Base-by-base conservation (phyloP, 2,113 vertebrate species). In the Amblyornis subalaris region DNA sequence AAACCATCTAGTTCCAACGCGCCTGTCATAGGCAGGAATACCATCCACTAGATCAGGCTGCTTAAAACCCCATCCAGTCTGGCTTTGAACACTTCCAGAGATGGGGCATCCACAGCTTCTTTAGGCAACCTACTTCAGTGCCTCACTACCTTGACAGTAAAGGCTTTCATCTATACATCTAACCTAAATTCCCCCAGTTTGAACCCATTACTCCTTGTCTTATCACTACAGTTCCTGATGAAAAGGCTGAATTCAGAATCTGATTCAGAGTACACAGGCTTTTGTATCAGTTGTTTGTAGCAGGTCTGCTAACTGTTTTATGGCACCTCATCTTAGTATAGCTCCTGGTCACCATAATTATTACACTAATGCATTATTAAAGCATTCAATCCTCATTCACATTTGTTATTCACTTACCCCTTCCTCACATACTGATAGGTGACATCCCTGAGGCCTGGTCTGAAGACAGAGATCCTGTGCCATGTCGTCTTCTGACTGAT, bases 381-480 rank as follows among this genome's bases (percentile, higher is more conserved):
- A 23, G n/a, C 65, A 58, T 81, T 57, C 67, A 85, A 71, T 17
- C 48, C 21, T 22, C 33, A 54, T 28, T 5, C 14, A 17, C 14
- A 4, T 48, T 73, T 48, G 6, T 77, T 76, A n/a, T 25, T 80
- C 47, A 97, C 98, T 92, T 96, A 99, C 99, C 99, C 99, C 88
- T 99, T 99, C 96, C 98, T 99, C 94, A 99, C 98, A 82, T 99
- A 99, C 89, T 99, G 98, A 95, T 99, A 99, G 0, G 99, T 99
- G 73, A 99, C 97, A 35, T 99, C 99, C 87, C 99, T 98, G 77
- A 99, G 98, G 51, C 99, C 99, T 0, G 99, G 99, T 71, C 99
- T 99, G 95, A 99, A 99, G 53, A 99, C 98, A 4, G 99, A 99
- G 74, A 99, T 97, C 18, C 99, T 98, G 94, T 99, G 99, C 99